phyloP scores from a whole-genome alignment of 2,888 invertebrate species.

The Cantharis rufa region DNA sequence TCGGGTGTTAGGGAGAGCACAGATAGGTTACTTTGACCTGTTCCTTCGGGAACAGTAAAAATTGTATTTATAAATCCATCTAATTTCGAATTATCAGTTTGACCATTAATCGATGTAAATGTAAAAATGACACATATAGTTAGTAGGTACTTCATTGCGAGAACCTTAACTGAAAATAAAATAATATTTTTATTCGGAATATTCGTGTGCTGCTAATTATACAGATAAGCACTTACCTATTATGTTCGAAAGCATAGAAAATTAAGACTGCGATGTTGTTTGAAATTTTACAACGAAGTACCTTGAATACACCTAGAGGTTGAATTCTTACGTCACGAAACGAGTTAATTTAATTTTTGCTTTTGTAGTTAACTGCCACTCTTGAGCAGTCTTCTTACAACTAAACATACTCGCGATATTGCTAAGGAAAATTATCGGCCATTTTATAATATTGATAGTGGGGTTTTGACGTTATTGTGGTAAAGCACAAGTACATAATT shows the following conservation, averaged over 20 bases:
- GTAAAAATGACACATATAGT: not conserved
- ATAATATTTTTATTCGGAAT: not conserved
- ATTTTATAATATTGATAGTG: not conserved
- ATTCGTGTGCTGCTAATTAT: not conserved
- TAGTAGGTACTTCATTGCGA: not conserved
- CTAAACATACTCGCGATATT: not conserved
- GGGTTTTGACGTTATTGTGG: not conserved
- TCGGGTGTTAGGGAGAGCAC: not conserved
- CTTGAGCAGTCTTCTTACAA: not conserved
- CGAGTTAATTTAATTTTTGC: constrained; percentile 11
- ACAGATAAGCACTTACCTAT: not conserved
- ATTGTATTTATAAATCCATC: not conserved
- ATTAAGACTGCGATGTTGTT: constrained; percentile 10
- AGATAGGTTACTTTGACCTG: not conserved
- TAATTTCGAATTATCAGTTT: not conserved
- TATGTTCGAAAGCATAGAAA: not conserved
- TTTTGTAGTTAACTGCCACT: not conserved
- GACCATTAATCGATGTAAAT: not conserved
- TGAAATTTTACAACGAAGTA: constrained; percentile 17
- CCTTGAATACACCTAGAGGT: constrained; percentile 25
- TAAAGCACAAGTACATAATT: not conserved
- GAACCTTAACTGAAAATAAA: not conserved
- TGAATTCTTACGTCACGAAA: constrained; percentile 22
- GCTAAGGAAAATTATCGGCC: not conserved
- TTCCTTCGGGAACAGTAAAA: not conserved